A percentile compares a stretch with the other conserved stretches of the same genome.
Evolutionary conservation across 2,888 invertebrate genomes (phyloP).

Genomic region (Melanophora roralis): DNA sequence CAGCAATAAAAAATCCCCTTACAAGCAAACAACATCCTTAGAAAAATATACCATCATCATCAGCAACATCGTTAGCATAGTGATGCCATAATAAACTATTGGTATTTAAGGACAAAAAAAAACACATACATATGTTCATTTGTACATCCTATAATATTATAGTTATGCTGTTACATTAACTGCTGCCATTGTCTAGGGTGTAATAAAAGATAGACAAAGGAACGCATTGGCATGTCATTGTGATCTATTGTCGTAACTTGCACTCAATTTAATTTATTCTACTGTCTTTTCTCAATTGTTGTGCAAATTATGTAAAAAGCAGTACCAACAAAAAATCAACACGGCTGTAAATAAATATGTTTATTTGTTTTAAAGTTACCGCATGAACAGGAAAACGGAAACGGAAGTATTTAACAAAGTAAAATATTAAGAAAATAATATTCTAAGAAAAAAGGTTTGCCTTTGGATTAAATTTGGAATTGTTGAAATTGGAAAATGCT

Average conservation of each 20-base stretch:
- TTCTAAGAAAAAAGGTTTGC: no score
- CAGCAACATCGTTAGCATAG: background rate
- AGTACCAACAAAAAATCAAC: background rate
- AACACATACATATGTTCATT: background rate
- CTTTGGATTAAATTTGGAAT: no score
- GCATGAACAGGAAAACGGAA: conserved; percentile 39
- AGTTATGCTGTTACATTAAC: background rate
- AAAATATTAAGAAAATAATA: conserved; percentile 20
- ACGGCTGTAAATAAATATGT: conserved; percentile 23
- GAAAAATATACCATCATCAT: background rate
- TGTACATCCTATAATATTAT: background rate
- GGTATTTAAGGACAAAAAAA: background rate
- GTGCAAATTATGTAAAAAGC: conserved; percentile 4
- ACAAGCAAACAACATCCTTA: conserved; percentile 41
- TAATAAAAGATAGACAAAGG: background rate
- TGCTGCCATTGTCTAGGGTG: background rate
- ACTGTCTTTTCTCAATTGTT: conserved; percentile 16
- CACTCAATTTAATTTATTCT: background rate
- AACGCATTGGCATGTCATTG: background rate
- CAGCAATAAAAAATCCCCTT: conserved; percentile 33
- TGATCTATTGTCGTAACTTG: conserved; percentile 8
- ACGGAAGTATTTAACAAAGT: conserved; percentile 50
- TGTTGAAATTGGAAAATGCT: no score
- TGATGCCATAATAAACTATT: background rate
- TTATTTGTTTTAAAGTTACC: conserved; percentile 35